Evolutionary conservation across 2,797 vertebrate genomes (phyloP).

Genomic region (Potorous gilbertii): DNA sequence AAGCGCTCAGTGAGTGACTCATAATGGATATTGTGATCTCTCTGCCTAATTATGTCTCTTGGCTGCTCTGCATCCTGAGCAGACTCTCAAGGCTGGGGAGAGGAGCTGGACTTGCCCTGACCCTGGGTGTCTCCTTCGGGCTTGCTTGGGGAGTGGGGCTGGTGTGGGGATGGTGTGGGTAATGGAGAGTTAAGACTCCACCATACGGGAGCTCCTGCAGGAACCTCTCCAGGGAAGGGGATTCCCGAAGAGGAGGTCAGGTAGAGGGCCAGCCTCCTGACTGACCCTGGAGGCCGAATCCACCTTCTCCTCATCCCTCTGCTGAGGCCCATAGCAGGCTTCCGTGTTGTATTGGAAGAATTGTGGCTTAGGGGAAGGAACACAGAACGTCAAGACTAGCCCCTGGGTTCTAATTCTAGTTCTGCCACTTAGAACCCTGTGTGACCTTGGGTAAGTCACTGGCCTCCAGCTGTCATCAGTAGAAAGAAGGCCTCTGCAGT

Average conservation of each 20-base stretch:
- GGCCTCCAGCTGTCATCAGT: too few species aligned
- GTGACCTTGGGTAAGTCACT: too few species aligned
- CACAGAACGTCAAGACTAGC: not conserved
- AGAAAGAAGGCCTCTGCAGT: too few species aligned
- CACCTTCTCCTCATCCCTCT: not conserved
- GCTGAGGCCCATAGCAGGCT: not conserved
- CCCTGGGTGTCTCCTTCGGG: not conserved
- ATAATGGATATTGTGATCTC: not conserved
- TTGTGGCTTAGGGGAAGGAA: not conserved
- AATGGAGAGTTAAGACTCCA: too few species aligned
- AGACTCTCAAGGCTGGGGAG: not conserved
- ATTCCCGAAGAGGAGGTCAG: too few species aligned
- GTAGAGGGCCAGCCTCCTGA: too few species aligned
- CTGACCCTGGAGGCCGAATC: not conserved
- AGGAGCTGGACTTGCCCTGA: not conserved
- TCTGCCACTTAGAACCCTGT: too few species aligned
- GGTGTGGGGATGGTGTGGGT: not conserved
- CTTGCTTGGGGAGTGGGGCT: not conserved
- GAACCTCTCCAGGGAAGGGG: not conserved
- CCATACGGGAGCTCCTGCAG: not conserved
- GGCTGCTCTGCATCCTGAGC: not conserved
- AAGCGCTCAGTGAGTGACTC: not conserved
- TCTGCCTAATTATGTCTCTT: not conserved
- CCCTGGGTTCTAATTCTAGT: not conserved
- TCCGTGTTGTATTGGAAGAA: not conserved